Conservation (phyloP, 2,888 invertebrate genomes). For the Oscheius sp. region DNA sequence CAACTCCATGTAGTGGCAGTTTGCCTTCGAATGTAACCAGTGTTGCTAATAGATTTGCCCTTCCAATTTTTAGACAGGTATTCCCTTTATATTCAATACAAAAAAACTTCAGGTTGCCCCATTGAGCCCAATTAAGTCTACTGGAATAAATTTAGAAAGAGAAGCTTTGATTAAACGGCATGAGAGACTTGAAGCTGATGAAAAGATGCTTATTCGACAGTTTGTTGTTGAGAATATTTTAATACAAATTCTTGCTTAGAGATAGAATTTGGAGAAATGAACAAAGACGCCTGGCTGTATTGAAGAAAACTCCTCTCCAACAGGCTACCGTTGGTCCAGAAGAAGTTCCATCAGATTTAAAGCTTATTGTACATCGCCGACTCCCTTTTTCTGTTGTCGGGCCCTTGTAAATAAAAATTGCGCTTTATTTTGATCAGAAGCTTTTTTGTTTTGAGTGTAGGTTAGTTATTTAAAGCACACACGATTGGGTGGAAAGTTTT, state of each 20-base stretch:
- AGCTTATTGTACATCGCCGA: background rate
- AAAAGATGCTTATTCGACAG: constrained; percentile 14
- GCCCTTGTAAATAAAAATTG: too few species aligned
- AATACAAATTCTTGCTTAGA: background rate
- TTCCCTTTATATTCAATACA: background rate
- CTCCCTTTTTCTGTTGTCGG: too few species aligned
- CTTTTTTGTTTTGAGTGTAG: too few species aligned
- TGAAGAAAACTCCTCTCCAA: background rate
- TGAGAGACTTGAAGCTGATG: constrained; percentile 2
- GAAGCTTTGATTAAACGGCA: background rate
- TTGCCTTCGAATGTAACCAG: too few species aligned
- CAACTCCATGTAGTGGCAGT: too few species aligned
- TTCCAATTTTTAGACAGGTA: background rate
- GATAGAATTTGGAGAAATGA: constrained; percentile 23
- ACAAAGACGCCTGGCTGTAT: background rate
- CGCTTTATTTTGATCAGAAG: too few species aligned
- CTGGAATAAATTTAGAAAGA: background rate
- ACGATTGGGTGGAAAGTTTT: too few species aligned
- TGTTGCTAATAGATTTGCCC: too few species aligned
- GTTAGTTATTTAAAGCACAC: too few species aligned
- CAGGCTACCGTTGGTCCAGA: too few species aligned
- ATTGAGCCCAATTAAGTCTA: background rate
- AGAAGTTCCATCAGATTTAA: background rate
- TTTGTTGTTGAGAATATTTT: background rate
- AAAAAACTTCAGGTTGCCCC: background rate